These are phyloP conservation scores for Caenorhabditis sp. DNA, from an alignment of 2,888 invertebrate species.

Conservation along the genomic window DNA sequence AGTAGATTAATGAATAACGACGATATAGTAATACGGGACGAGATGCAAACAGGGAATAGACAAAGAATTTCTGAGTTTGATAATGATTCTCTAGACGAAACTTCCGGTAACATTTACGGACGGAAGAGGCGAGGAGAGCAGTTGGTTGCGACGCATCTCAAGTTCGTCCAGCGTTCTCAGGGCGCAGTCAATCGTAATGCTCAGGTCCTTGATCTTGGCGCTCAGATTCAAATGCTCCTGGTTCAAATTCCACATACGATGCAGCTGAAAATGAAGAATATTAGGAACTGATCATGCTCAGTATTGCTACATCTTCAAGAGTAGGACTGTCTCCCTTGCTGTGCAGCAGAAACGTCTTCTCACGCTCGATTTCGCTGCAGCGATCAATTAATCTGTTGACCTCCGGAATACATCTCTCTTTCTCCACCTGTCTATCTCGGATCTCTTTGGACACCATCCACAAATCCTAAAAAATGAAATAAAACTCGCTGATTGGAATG, in stretches of 20 bases:
- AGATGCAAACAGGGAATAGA: background rate
- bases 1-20: background rate
- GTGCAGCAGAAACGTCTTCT: constrained; percentile 4
- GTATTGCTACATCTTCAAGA: constrained; percentile 25
- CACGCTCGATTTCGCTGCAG: constrained; percentile 8
- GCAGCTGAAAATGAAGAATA: constrained; percentile 24
- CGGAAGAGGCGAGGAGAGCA: constrained; percentile 20
- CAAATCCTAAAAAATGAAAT: constrained; percentile 11
- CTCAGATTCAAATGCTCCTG: constrained; percentile 3
- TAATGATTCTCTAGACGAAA: constrained; percentile 25
- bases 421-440: constrained; percentile 17
- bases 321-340: constrained; percentile 11
- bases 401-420: constrained; percentile 9
- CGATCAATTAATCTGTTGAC: constrained; percentile 3
- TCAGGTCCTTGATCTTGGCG: background rate
- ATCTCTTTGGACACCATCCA: constrained; percentile 37
- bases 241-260: constrained; percentile 14
- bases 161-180: constrained; percentile 7
- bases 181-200: constrained; percentile 8
- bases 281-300: too few relatives aligned
- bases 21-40: background rate
- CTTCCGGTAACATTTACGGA: background rate
- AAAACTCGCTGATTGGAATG: too few relatives aligned
- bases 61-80: background rate
- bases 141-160: constrained; percentile 35